A percentile compares a stretch with the other conserved stretches of the same genome.
Evolutionary conservation across 2,797 vertebrate species (phyloP).

Genomic region (Acrossocheilus wenchowensis): DNA sequence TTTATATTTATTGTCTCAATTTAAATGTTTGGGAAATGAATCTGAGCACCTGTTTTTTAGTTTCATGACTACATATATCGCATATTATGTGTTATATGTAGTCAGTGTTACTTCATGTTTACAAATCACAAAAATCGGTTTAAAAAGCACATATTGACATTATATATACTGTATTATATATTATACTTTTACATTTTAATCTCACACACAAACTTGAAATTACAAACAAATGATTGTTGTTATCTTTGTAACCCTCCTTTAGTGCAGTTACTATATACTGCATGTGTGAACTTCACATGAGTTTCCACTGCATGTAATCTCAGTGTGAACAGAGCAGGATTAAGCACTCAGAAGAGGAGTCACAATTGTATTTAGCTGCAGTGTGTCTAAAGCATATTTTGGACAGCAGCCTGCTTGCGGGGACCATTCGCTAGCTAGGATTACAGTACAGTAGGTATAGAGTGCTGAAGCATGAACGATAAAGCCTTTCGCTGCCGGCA

Average conservation of each 20-base stretch:
- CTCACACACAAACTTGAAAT: neutral
- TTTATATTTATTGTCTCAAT: neutral
- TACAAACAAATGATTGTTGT: neutral
- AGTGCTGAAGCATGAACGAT: slow-evolving; percentile 39
- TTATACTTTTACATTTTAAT: neutral
- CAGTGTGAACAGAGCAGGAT: slow-evolving; percentile 13
- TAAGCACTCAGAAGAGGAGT: slow-evolving; percentile 20
- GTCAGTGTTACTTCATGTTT: neutral
- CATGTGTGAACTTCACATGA: neutral
- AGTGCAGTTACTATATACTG: neutral
- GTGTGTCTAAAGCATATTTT: slow-evolving; percentile 36
- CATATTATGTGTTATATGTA: too few species aligned
- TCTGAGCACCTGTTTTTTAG: neutral
- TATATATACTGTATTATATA: neutral
- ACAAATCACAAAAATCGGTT: neutral
- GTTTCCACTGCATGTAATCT: slow-evolving; percentile 10
- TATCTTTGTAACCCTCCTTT: neutral
- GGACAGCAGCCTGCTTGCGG: neutral
- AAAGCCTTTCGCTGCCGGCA: slow-evolving; percentile 18
- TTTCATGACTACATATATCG: neutral
- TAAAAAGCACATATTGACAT: neutral
- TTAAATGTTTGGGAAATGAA: neutral
- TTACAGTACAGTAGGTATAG: slow-evolving; percentile 48
- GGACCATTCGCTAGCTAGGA: slow-evolving; percentile 39
- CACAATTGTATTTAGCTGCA: neutral